phyloP scores from a whole-genome alignment of 53 echinoderm and acorn worm genomes.

The Henricia sp. region DNA sequence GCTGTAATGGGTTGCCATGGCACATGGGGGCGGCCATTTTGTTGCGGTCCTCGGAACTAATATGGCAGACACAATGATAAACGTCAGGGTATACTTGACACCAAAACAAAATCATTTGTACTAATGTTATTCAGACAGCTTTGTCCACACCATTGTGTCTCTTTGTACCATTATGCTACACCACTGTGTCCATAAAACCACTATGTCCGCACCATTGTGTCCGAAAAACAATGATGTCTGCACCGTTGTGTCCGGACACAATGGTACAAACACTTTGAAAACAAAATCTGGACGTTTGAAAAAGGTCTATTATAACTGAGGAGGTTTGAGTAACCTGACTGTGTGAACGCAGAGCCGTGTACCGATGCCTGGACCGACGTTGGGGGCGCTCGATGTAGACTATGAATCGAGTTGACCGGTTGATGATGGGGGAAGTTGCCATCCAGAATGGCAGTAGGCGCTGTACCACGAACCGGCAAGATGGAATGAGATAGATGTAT shows the following conservation, averaged over 20 bases:
- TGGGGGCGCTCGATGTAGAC: constrained; percentile 18
- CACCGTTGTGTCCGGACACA: no score
- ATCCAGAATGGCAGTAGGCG: constrained; percentile 11
- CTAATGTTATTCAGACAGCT: not conserved
- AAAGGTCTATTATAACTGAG: no score
- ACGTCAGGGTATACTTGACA: not conserved
- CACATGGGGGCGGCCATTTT: constrained; percentile 44
- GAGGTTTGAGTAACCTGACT: constrained; percentile 41
- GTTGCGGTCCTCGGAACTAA: constrained; percentile 41
- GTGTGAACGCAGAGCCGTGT: constrained; percentile 49
- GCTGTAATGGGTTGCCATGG: constrained; percentile 23
- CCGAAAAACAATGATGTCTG: no score
- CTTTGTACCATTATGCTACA: no score
- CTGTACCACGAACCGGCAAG: constrained; percentile 1
- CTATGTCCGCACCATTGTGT: no score
- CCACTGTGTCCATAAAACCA: no score
- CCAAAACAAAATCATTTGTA: not conserved
- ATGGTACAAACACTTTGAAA: no score
- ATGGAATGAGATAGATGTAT: not conserved
- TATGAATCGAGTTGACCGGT: constrained; percentile 1
- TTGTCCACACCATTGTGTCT: no score
- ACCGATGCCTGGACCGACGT: no score
- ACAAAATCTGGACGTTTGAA: no score
- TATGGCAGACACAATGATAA: not conserved
- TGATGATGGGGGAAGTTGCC: constrained; percentile 21